Evolutionary conservation across 2,113 vertebrate species (phyloP), one percentile per base, ranked within the genome.

Genomic region (Arenaria interpres): DNA sequence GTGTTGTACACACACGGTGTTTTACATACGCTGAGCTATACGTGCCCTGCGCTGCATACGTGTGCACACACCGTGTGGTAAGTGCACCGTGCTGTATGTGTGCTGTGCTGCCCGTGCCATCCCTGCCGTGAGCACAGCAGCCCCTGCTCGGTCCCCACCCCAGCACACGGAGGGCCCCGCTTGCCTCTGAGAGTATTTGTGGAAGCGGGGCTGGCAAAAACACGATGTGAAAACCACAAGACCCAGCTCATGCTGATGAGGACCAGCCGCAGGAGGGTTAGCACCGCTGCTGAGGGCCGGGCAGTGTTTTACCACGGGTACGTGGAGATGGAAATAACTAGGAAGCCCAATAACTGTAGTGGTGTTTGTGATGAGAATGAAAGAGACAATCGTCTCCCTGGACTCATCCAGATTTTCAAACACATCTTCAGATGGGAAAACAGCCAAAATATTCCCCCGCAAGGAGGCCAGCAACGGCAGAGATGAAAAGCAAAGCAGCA

Each of bases 31-130:
- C 32, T 18, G 64, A 64, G 48, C n/a, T 85, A 5, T 10, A 19
- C 0, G 2, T 33, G 25, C 56, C 28, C 30, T 4, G 28, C 14
- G 74, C 53, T 24, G 30, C 24, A 2, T 4, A 50, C 43, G 2
- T 17, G 53, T 27, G 43, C 33, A 27, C 2, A 11, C 45, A 16
- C 6, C 0, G 0, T 8, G 23, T 1, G 16, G n/a, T 19, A 19
- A 0, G 0, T 8, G 14, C 33, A 2, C 43, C 1, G 3, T 5
- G 64, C 24, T 48, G 28, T 1, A 24, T 23, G 1, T 5, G 12
- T 10, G 0, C 60, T 33, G 24, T 12, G 30, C 72, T 56, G 56
- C 68, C 67, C 7, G 0, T 43, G 43, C 43, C 50, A 0, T 5
- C 8, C 3, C n/a, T 78, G 50, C 43, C n/a, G 6, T 0, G 1